Base-by-base conservation (phyloP, 2,113 vertebrate genomes). In the Chamaea fasciata region DNA sequence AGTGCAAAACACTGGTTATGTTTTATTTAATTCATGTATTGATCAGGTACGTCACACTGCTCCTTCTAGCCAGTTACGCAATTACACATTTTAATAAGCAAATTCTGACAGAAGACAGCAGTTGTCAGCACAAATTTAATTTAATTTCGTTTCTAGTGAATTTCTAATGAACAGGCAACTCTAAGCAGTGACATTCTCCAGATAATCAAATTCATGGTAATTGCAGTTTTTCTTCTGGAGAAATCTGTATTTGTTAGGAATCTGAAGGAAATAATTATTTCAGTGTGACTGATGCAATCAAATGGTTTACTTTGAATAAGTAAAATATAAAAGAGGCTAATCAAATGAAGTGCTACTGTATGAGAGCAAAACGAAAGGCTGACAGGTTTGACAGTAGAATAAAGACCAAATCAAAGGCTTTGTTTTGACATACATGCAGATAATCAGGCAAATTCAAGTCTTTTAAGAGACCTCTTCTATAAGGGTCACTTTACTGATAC, bases 401-500 rank as follows among this genome's bases (percentile, higher is more conserved):
- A 81, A 87, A 89, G 89, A 68, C 47, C 26, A 79, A 87, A 79
- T 65, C 64, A 56, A 84, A 88, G 75, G 60, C 55, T 85, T 88
- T 79, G 73, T 84, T 89, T 91, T 88, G 93, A 70, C 79, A 76
- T 89, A 75, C 56, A 21, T 81, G 80, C 44, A 71, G 84, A 70
- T 90, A 92, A 91, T 80, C 52, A 84, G 56, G 63, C 77, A 92
- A 79, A 89, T 87, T 88, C 62, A 83, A 68, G 70, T 84, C 79
- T 94, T 87, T 79, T 53, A 64, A 71, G 59, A 94, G 76, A 81
- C 64, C 59, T 67, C 42, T 92, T 91, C 86, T 59, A 3, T 84
- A 75, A 75, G 92, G 94, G 95, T 95, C 96, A 96, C 87, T 95
- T 92, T 94, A 95, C 79, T 69, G 92, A 83, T 91, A 91, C 10